Evolutionary conservation across 2,888 invertebrate genomes (phyloP).

Genomic region (Iphiclides podalirius): DNA sequence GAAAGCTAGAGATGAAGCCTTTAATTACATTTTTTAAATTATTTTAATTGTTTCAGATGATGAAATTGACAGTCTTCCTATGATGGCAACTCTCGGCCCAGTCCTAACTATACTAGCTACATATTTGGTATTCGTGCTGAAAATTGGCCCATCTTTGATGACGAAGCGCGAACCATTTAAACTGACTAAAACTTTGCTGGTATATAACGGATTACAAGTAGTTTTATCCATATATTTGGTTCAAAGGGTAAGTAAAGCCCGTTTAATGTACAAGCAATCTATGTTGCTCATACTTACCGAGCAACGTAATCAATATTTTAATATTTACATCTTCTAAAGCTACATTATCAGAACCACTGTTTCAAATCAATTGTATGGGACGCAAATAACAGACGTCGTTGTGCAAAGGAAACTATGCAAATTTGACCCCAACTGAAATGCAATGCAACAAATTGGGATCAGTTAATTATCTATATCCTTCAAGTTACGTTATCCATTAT

Average conservation of each 20-base stretch:
- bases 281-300: too few relatives aligned
- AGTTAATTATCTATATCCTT: too few relatives aligned
- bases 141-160: slow-evolving; percentile 92
- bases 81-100: slow-evolving; percentile 88
- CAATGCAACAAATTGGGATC: too few relatives aligned
- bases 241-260: slow-evolving; percentile 83
- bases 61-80: slow-evolving; percentile 85
- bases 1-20: too few relatives aligned
- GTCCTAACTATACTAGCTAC: slow-evolving; percentile 85
- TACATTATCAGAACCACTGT: too few relatives aligned
- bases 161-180: slow-evolving; percentile 90
- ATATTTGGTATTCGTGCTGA: slow-evolving; percentile 87
- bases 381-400: too few relatives aligned
- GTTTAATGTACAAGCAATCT: not conserved
- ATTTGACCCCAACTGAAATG: too few relatives aligned
- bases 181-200: slow-evolving; percentile 85
- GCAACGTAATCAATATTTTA: too few relatives aligned
- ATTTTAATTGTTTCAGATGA: slow-evolving; percentile 56
- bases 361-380: too few relatives aligned
- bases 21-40: too few relatives aligned
- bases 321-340: not conserved
- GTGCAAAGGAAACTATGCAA: too few relatives aligned
- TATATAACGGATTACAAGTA: slow-evolving; percentile 95
- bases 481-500: too few relatives aligned
- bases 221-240: slow-evolving; percentile 89